Conservation (phyloP, 1,140 invertebrate genomes). For the Bilobella aurantiaca region DNA sequence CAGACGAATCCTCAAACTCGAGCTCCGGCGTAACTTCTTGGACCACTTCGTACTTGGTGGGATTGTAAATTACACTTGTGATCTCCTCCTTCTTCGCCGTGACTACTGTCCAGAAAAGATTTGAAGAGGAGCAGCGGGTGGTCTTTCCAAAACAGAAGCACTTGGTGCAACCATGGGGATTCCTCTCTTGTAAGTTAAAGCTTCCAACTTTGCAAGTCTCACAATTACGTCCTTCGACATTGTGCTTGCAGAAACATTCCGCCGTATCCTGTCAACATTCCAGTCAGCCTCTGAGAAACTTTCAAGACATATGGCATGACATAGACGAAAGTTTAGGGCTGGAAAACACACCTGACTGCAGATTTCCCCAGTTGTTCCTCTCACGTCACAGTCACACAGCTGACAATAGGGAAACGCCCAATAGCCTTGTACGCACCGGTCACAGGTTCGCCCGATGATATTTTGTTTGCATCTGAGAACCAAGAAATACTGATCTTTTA, state of each 20-base stretch:
- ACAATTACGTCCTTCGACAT: slow-evolving; percentile 67
- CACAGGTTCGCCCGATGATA: too few relatives aligned
- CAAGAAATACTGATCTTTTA: neutral
- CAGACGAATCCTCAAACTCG: too few relatives aligned
- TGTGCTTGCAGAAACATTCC: slow-evolving; percentile 84
- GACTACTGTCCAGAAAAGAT: slow-evolving; percentile 48
- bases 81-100: too few relatives aligned
- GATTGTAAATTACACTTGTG: too few relatives aligned
- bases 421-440: slow-evolving; percentile 72
- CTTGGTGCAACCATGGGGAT: slow-evolving; percentile 85
- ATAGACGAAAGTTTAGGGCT: too few relatives aligned
- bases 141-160: slow-evolving; percentile 98
- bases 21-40: too few relatives aligned
- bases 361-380: slow-evolving; percentile 77
- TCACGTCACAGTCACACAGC: slow-evolving; percentile 70
- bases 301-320: too few relatives aligned
- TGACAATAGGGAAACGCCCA: slow-evolving; percentile 81
- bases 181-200: slow-evolving; percentile 77
- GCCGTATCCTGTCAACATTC: slow-evolving; percentile 68
- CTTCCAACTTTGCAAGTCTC: slow-evolving; percentile 80
- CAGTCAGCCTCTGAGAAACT: too few relatives aligned
- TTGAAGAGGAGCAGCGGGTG: slow-evolving; percentile 58
- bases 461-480: too few relatives aligned
- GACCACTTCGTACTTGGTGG: too few relatives aligned
- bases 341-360: too few relatives aligned